Evolutionary conservation across 2,113 vertebrate species (phyloP).

Genomic region (Kobus ellipsiprymnus): DNA sequence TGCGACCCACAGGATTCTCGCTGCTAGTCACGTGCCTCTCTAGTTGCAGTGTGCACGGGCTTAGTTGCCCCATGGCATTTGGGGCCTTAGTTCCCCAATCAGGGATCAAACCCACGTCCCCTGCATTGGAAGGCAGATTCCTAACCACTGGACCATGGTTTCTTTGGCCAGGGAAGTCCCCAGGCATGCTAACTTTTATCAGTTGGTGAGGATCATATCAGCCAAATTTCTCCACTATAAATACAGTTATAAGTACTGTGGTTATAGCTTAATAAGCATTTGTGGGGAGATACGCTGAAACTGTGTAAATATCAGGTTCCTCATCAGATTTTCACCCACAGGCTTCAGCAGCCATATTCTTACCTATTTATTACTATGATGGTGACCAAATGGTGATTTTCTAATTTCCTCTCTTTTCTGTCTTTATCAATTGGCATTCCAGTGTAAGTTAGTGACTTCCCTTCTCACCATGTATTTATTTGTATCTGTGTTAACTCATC

Average conservation of each 20-base stretch:
- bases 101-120: not conserved
- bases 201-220: not conserved
- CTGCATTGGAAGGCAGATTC: not conserved
- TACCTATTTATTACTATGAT: not conserved
- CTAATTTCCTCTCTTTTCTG: not conserved
- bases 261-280: not conserved
- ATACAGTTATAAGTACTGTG: not conserved
- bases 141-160: not conserved
- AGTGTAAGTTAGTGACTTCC: not conserved
- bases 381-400: not conserved
- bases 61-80: not conserved
- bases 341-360: not conserved
- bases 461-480: not conserved
- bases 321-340: not conserved
- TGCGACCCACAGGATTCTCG: accelerated
- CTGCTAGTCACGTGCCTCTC: not conserved
- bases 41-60: not conserved
- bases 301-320: not conserved
- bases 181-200: not conserved
- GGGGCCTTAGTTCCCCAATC: not conserved
- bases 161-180: not conserved
- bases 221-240: not conserved
- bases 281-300: not conserved
- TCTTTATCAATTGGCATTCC: not conserved
- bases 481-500: not conserved